Conservation (phyloP, 2,888 invertebrate genomes). For the Psococerastis gibbosa region DNA sequence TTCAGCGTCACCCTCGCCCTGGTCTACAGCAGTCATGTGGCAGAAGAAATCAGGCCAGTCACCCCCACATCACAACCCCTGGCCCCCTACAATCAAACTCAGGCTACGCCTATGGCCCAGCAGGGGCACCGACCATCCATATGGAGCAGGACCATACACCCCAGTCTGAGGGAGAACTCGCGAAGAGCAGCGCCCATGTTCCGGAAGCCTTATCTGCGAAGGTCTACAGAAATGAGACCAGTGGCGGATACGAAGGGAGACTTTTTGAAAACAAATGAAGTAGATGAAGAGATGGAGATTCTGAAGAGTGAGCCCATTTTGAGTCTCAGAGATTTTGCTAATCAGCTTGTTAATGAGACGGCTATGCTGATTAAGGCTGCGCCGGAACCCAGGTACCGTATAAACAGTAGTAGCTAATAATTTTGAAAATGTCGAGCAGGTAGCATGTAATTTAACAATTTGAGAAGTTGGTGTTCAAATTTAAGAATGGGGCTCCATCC, state of each 20-base stretch:
- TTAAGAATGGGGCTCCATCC: no score
- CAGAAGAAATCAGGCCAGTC: no score
- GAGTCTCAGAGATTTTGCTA: constrained; percentile 1
- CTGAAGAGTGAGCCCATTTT: background rate
- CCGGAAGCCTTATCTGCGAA: background rate
- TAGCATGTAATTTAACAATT: no score
- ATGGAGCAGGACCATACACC: background rate
- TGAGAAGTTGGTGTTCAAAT: no score
- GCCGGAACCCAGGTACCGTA: background rate
- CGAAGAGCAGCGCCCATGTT: background rate
- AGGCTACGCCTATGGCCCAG: background rate
- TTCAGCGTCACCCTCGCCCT: no score
- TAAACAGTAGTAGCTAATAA: no score
- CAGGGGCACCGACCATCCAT: background rate
- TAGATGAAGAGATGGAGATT: background rate
- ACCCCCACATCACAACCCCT: no score
- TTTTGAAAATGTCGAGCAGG: no score
- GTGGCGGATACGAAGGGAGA: background rate
- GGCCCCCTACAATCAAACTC: background rate
- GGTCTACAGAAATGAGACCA: background rate
- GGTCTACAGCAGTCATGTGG: no score
- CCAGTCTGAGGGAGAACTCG: no score
- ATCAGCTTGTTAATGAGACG: constrained; percentile 3
- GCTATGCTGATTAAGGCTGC: background rate
- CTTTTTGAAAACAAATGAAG: background rate